Conservation (phyloP, 2,888 invertebrate genomes). For the Odontomyia ornata region DNA sequence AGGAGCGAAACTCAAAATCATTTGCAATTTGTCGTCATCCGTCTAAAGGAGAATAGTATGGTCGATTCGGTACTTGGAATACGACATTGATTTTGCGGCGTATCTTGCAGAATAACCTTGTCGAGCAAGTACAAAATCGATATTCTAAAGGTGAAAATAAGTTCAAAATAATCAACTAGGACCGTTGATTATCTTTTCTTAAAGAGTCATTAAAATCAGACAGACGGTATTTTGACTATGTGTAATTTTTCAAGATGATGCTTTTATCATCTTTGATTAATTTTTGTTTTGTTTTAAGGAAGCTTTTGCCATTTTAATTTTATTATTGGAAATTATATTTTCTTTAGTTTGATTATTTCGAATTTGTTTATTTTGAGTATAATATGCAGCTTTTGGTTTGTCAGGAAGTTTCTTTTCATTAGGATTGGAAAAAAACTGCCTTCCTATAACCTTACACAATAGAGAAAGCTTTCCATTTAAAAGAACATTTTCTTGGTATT, state of each 20-base stretch:
- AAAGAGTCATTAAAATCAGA: not conserved
- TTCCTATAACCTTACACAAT: not conserved
- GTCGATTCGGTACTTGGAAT: not conserved
- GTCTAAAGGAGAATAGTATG: not conserved
- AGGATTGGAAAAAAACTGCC: not conserved
- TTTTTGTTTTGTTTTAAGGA: not conserved
- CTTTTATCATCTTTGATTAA: not conserved
- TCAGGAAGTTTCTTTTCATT: not conserved
- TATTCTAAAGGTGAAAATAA: too few species aligned
- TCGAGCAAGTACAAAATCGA: too few species aligned
- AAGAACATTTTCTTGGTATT: not conserved
- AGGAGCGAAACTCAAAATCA: conserved; percentile 44
- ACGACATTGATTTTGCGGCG: too few species aligned
- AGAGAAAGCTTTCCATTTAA: conserved; percentile 26
- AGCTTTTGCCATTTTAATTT: not conserved
- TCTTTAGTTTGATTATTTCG: conserved; percentile 16
- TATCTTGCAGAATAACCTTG: too few species aligned
- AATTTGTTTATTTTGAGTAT: not conserved
- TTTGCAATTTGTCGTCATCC: conserved; percentile 18
- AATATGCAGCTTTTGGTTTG: not conserved
- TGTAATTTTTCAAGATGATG: conserved; percentile 10
- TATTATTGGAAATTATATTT: conserved; percentile 6
- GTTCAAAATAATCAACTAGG: too few species aligned
- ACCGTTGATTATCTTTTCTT: too few species aligned
- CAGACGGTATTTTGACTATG: conserved; percentile 34